A percentile compares a stretch with the other conserved stretches of the same genome.
Evolutionary conservation across 1,140 invertebrate genomes (phyloP).

Genomic region (Macrobrachium nipponense): DNA sequence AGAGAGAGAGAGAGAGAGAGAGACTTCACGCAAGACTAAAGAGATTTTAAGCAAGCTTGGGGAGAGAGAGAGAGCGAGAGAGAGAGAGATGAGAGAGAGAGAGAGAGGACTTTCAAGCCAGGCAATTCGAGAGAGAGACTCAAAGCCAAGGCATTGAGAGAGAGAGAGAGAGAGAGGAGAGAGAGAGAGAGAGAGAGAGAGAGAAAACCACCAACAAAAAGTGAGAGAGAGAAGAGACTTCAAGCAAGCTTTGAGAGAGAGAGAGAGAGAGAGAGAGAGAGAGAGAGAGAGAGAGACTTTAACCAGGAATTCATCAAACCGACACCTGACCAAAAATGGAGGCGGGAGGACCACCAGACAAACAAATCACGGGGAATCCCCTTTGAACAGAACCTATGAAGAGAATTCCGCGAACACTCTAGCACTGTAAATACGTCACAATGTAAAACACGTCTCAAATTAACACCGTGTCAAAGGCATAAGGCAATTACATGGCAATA

Average conservation of each 20-base stretch:
- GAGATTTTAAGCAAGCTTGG: not conserved
- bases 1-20: slow-evolving; percentile 25
- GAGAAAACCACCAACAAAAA: no score
- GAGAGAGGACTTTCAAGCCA: no score
- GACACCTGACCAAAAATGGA: no score
- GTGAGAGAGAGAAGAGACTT: slow-evolving; percentile 26
- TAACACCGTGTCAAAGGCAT: no score
- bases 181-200: slow-evolving; percentile 19
- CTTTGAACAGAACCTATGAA: no score
- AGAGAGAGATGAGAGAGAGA: slow-evolving; percentile 23
- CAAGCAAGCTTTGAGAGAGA: slow-evolving; percentile 6
- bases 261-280: slow-evolving; percentile 11
- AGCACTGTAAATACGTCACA: no score
- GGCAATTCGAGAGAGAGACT: not conserved
- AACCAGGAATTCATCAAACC: not conserved
- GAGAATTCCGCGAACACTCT: no score
- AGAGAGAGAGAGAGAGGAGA: slow-evolving; percentile 31
- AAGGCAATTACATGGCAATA: no score
- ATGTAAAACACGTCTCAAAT: no score
- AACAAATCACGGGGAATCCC: no score
- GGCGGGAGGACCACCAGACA: no score
- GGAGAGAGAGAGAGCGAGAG: slow-evolving; percentile 13
- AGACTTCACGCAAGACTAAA: slow-evolving; percentile 17
- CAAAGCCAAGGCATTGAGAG: not conserved
- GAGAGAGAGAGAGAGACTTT: slow-evolving; percentile 31